These are phyloP conservation scores for Melipona quadrifasciata DNA, from an alignment of 1,140 invertebrate species.

Conservation along the genomic window DNA sequence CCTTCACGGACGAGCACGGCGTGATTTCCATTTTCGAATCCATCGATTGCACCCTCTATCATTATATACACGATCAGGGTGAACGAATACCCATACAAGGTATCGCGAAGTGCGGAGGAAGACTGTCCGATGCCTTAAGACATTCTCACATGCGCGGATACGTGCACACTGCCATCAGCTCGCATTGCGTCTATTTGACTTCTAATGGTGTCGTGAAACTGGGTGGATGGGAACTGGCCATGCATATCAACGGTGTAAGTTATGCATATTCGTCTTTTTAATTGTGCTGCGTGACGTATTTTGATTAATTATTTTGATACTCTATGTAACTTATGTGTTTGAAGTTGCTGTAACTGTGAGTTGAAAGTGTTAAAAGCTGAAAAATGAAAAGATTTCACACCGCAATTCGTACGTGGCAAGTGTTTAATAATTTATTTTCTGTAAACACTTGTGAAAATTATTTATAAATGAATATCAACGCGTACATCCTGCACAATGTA, in stretches of 20 bases:
- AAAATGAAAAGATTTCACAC: no score
- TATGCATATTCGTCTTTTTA: background rate
- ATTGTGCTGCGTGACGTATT: background rate
- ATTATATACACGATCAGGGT: conserved; percentile 72
- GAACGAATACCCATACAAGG: conserved; percentile 68
- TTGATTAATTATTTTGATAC: background rate
- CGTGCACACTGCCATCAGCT: conserved; percentile 70
- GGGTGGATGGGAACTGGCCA: conserved; percentile 75
- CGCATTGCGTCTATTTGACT: conserved; percentile 72
- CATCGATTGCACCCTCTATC: conserved; percentile 72
- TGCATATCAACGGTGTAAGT: conserved; percentile 63
- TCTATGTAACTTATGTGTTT: no score
- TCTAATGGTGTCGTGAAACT: conserved; percentile 69
- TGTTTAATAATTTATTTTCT: background rate
- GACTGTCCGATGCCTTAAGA: conserved; percentile 69
- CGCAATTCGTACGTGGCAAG: no score
- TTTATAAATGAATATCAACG: background rate
- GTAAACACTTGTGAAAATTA: background rate
- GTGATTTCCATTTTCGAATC: conserved; percentile 72
- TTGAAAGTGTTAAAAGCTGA: no score
- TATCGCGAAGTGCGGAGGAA: conserved; percentile 65
- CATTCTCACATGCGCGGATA: conserved; percentile 73
- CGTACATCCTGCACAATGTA: no score
- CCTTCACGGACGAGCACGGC: conserved; percentile 66
- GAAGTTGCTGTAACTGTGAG: no score